These are phyloP conservation scores for Galerucella calmariensis DNA, from an alignment of 2,888 invertebrate species.

Conservation along the genomic window DNA sequence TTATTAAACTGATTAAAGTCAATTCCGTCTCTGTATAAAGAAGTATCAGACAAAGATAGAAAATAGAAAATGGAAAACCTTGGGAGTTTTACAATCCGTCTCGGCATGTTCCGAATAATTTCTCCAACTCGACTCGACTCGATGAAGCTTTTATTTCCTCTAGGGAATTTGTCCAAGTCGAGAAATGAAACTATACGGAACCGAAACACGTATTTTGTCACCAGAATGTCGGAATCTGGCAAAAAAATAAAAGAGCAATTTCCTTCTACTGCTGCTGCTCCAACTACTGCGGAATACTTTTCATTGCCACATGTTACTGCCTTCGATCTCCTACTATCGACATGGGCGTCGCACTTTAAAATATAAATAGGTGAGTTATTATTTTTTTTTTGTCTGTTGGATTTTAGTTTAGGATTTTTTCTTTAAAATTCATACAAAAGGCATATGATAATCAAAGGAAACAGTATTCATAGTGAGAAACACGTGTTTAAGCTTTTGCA, in stretches of 20 bases:
- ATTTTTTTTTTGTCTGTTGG: too few species aligned
- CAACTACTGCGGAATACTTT: slow-evolving; percentile 32
- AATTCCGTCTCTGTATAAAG: slow-evolving; percentile 14
- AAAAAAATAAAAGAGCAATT: slow-evolving; percentile 49
- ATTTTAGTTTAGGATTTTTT: too few species aligned
- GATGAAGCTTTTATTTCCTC: slow-evolving; percentile 65
- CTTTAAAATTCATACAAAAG: too few species aligned
- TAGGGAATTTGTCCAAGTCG: slow-evolving; percentile 61
- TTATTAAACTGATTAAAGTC: not conserved
- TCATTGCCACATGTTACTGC: slow-evolving; percentile 35
- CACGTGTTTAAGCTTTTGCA: too few species aligned
- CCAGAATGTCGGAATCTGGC: slow-evolving; percentile 56
- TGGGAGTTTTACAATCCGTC: slow-evolving; percentile 38
- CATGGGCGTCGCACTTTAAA: slow-evolving; percentile 6
- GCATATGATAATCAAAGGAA: too few species aligned
- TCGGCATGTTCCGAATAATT: slow-evolving; percentile 63
- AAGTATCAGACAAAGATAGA: slow-evolving; percentile 16
- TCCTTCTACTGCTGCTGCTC: slow-evolving; percentile 33
- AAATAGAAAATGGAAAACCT: slow-evolving; percentile 31
- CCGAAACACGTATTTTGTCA: slow-evolving; percentile 62
- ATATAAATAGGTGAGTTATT: not conserved
- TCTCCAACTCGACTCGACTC: slow-evolving; percentile 59
- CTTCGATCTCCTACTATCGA: slow-evolving; percentile 9
- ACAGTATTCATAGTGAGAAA: too few species aligned
- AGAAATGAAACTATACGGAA: slow-evolving; percentile 61